These are phyloP conservation scores for Mizuhopecten yessoensis DNA, from an alignment of 1,140 invertebrate species.

Conservation along the genomic window DNA sequence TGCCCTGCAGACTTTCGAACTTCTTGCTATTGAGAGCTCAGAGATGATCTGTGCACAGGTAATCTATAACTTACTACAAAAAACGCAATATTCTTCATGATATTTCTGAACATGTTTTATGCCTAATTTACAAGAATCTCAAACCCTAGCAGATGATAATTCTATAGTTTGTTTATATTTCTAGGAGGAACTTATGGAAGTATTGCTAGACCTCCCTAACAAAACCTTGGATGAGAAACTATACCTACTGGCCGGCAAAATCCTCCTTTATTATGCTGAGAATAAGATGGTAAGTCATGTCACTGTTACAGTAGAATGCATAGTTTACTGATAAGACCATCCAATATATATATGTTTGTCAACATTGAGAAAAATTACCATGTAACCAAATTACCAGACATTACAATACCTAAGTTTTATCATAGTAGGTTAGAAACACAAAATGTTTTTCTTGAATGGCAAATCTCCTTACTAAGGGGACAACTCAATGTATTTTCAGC, in stretches of 20 bases:
- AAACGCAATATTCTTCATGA: not conserved
- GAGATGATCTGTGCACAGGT: slow-evolving; percentile 82
- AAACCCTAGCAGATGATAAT: not conserved
- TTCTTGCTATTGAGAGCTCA: slow-evolving; percentile 80
- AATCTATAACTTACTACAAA: not conserved
- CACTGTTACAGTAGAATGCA: not conserved
- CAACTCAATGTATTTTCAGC: too few relatives aligned
- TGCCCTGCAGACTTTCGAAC: slow-evolving; percentile 79
- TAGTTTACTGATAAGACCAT: not conserved
- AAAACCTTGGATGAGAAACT: slow-evolving; percentile 76
- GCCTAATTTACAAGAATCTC: too few relatives aligned
- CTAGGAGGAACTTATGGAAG: slow-evolving; percentile 76
- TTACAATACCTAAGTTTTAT: too few relatives aligned
- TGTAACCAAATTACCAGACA: too few relatives aligned
- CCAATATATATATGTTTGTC: too few relatives aligned
- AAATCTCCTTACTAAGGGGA: too few relatives aligned
- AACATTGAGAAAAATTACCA: too few relatives aligned
- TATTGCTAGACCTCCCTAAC: slow-evolving; percentile 74
- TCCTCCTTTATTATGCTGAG: slow-evolving; percentile 81
- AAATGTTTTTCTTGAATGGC: too few relatives aligned
- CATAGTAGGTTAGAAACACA: too few relatives aligned
- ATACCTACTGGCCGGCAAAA: slow-evolving; percentile 78
- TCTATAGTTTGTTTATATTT: slow-evolving; percentile 34
- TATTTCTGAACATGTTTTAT: not conserved
- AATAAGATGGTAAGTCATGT: slow-evolving; percentile 73